Percentiles rank a stretch among this genome's conserved stretches.
Conservation (phyloP, 2,888 invertebrate species). For the Scaptomyza tumidula region DNA sequence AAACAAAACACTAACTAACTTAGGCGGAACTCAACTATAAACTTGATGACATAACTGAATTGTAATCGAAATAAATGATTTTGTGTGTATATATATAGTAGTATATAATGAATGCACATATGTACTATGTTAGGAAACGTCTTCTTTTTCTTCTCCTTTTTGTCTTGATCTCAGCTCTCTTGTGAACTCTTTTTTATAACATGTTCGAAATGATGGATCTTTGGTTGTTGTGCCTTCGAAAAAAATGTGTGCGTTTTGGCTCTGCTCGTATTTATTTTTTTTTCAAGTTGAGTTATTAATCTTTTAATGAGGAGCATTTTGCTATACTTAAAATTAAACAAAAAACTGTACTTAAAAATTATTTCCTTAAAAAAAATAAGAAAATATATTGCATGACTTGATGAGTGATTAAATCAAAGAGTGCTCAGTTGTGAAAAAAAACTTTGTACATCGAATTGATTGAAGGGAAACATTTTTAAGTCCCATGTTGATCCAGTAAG, state of each 20-base stretch:
- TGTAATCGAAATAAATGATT: constrained; percentile 66
- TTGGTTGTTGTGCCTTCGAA: constrained; percentile 84
- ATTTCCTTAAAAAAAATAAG: constrained; percentile 1
- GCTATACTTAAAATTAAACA: constrained; percentile 45
- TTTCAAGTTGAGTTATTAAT: constrained; percentile 38
- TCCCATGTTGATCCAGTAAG: constrained; percentile 1
- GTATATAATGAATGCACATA: constrained; percentile 49
- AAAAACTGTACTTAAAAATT: constrained; percentile 25
- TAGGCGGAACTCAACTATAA: constrained; percentile 72
- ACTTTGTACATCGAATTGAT: constrained; percentile 16
- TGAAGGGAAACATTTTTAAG: background rate
- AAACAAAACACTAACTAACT: constrained; percentile 73
- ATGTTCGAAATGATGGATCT: constrained; percentile 57
- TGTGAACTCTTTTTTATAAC: constrained; percentile 42
- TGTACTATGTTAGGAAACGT: constrained; percentile 14
- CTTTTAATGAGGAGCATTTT: constrained; percentile 72
- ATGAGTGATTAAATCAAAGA: constrained; percentile 5
- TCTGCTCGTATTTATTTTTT: constrained; percentile 66
- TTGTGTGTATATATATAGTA: constrained; percentile 10
- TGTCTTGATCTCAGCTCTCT: constrained; percentile 51
- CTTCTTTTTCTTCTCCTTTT: background rate
- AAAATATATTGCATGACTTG: constrained; percentile 9
- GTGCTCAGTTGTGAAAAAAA: constrained; percentile 47
- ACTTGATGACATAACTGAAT: constrained; percentile 72
- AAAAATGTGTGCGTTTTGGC: constrained; percentile 60